These are phyloP conservation scores for Oreochromis aureus DNA, from an alignment of 2,113 vertebrate genomes.

Conservation along the genomic window DNA sequence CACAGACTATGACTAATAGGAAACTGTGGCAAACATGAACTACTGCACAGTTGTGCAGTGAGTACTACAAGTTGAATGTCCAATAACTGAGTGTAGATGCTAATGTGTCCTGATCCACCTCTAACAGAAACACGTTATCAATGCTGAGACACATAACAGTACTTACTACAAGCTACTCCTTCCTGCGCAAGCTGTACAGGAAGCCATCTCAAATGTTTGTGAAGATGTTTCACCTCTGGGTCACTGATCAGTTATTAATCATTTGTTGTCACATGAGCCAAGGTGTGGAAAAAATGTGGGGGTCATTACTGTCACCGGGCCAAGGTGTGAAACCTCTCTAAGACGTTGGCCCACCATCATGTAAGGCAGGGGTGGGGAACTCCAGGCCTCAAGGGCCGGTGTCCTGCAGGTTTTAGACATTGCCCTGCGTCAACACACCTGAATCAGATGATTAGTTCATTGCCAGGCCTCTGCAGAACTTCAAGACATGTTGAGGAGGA, in stretches of 20 bases:
- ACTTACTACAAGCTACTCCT: neutral
- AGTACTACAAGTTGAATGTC: neutral
- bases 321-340: neutral
- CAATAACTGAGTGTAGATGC: neutral
- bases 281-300: neutral
- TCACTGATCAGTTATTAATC: neutral
- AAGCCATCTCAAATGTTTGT: neutral
- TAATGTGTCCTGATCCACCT: neutral
- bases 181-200: neutral
- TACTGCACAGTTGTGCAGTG: neutral
- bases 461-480: neutral
- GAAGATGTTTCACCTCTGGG: neutral
- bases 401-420: neutral
- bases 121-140: neutral
- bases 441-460: accelerated
- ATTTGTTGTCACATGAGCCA: neutral
- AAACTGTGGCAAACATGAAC: neutral
- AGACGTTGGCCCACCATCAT: neutral
- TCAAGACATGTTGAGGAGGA: neutral
- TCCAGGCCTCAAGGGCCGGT: neutral
- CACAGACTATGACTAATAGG: neutral
- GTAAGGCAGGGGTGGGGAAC: accelerated
- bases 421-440: neutral
- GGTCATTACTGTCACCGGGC: neutral
- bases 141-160: neutral